Evolutionary conservation across 2,113 vertebrate species (phyloP).

Genomic region (Epinephelus cyanopodus): DNA sequence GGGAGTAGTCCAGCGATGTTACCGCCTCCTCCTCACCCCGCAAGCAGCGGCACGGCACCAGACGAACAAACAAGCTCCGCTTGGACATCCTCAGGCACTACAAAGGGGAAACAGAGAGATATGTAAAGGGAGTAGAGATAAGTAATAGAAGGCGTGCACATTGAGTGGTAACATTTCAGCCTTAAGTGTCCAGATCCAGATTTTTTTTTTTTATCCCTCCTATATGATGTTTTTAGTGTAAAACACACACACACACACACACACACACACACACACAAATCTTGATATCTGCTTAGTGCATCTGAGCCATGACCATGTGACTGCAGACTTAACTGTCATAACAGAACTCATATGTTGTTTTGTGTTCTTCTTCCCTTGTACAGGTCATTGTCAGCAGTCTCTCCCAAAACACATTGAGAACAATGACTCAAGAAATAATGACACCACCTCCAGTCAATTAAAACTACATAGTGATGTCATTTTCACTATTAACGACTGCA

Average conservation of each 20-base stretch:
- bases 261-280: background rate
- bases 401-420: background rate
- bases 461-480: background rate
- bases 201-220: background rate
- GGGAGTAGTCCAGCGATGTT: slow-evolving; percentile 97
- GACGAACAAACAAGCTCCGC: slow-evolving; percentile 95
- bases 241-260: too few relatives aligned
- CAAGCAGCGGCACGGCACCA: slow-evolving; percentile 97
- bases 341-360: background rate
- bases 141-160: background rate
- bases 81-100: slow-evolving; percentile 97
- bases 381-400: background rate
- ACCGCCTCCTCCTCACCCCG: slow-evolving; percentile 97
- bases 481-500: background rate
- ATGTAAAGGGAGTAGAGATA: slow-evolving; percentile 1
- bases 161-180: background rate
- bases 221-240: background rate
- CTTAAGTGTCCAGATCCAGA: background rate
- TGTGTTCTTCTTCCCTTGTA: background rate
- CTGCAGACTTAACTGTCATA: background rate
- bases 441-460: background rate
- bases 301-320: slow-evolving; percentile 2
- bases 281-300: slow-evolving; percentile 4
- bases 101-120: slow-evolving; percentile 30
- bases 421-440: slow-evolving; percentile 5